Base-by-base conservation (phyloP, 64 coral and sea anemone genomes). In the Anthopleura sola region DNA sequence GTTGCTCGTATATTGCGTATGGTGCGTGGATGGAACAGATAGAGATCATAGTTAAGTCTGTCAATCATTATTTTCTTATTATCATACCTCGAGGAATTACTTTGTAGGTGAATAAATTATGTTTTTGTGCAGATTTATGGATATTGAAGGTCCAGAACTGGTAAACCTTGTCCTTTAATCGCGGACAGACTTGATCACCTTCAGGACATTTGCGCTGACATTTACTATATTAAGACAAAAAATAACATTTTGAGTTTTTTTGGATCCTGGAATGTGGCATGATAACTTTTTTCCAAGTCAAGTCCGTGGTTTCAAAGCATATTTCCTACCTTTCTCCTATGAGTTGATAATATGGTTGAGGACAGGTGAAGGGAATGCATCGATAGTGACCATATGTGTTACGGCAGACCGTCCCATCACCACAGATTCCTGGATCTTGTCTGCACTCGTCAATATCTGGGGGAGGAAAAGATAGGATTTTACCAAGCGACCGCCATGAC, bases 401-500 rank as follows among this genome's bases (percentile, higher is more conserved):
- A 24, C 80, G 82, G 28, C 87, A 88, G 36, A 88, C 62, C 36
- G 62, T 21, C 80, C 68, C 17, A 12, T 46, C 3, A 19, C 62
- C 33, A 21, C 87, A 88, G 28, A 68, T 81, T 19, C 14, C 80
- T 44, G 32, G 17, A n/a, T 62, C 78, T 21, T 57, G 38, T 23
- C 50, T 16, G 37, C 87, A 88, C 11, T 88, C 87, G 36, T 88
- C 77, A 49, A 82, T 68, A 88, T 88, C 87, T 88, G 26, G 68
- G 21, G 10, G 10, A 37, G 37, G 21, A 40, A 28, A 80, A 53
- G 7, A 53, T 53, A 53, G 50, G 0, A 53, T 13, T 53, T 53
- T 17, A 53, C 6, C 50, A 53, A 53, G 50, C 7, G 6, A 14
- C 2, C 50, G 12, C 11, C 50, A 12, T 11, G 11, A 48, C 46